phyloP scores from a whole-genome alignment of 2,113 vertebrate genomes.

The Emberiza fucata region DNA sequence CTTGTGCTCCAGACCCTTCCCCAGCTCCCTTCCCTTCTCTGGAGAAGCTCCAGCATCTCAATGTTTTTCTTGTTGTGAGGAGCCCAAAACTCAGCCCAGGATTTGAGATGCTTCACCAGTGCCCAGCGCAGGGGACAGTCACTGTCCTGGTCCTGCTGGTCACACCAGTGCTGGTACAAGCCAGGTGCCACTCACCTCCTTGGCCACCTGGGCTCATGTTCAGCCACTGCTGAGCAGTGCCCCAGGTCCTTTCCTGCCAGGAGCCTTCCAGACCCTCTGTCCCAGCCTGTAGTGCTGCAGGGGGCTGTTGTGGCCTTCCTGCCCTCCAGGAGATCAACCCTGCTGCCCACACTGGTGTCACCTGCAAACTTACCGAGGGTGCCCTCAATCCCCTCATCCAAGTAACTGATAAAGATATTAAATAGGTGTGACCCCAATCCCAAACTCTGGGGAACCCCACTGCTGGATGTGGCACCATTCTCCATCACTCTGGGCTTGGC shows the following conservation, averaged over 20 bases:
- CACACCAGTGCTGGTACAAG: background rate
- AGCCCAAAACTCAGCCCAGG: background rate
- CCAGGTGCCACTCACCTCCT: background rate
- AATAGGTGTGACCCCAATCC: background rate
- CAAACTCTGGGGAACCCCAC: background rate
- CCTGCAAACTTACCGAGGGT: background rate
- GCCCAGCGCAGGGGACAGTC: background rate
- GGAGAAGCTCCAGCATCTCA: background rate
- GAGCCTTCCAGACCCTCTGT: background rate
- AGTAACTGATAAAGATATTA: background rate
- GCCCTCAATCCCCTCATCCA: background rate
- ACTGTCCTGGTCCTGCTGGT: background rate
- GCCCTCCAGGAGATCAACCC: background rate
- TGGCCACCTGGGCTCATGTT: background rate
- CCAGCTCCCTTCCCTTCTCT: background rate
- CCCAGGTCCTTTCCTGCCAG: background rate
- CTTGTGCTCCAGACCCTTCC: background rate
- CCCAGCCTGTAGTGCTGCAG: background rate
- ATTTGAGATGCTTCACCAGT: background rate
- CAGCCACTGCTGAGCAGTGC: background rate
- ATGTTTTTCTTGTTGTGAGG: fast-evolving
- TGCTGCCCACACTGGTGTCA: background rate
- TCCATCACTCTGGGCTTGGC: background rate
- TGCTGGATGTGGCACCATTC: background rate
- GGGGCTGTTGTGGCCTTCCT: background rate